Base-by-base conservation (phyloP, 2,113 vertebrate species). In the Tragelaphus strepsiceros region DNA sequence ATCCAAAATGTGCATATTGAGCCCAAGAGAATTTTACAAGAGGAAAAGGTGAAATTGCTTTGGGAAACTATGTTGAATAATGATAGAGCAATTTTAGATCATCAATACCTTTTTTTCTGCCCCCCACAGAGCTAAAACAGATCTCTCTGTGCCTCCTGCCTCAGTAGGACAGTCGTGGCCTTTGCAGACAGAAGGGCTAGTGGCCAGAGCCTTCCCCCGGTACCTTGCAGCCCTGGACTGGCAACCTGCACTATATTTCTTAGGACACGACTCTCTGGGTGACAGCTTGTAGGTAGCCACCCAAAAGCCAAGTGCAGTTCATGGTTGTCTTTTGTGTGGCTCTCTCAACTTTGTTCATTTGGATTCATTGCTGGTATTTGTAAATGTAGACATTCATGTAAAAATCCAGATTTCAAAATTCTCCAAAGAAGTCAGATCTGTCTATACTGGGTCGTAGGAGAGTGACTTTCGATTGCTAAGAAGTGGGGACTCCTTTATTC, bases 341-440 rank as follows among this genome's bases (percentile, higher is more conserved):
- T 53, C 19, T 32, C 61, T 82, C n/a, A 88, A 16, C 14, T 30
- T 51, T 39, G 67, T 77, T 87, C 8, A 83, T 59, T 90, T 71
- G 61, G 32, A 53, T 39, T 85, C 51, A 43, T 35, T 5, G 26
- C 32, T 74, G 12, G 6, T 46, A 71, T 82, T 93, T 92, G 77
- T 46, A 77, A 95, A 58, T 78, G 17, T 71, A 92, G 28, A 54
- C 13, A 7, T 49, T 86, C 43, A 77, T 12, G 7, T 78, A 95
- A 77, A 97, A 89, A 35, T 61, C 30, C n/a, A 16, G 35, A 84
- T 43, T 54, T 95, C 61, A 54, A 0, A 92, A 85, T 88, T 81
- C 67, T 96, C 67, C 87, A 43, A 74, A 61, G 58, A 94, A 67
- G 11, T 77, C 58, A 64, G 43, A 24, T 82, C 8, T 32, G 13